A percentile compares a stretch with the other conserved stretches of the same genome.
Conservation (phyloP, 1,140 invertebrate species). For the Lutraria rhynchaena region DNA sequence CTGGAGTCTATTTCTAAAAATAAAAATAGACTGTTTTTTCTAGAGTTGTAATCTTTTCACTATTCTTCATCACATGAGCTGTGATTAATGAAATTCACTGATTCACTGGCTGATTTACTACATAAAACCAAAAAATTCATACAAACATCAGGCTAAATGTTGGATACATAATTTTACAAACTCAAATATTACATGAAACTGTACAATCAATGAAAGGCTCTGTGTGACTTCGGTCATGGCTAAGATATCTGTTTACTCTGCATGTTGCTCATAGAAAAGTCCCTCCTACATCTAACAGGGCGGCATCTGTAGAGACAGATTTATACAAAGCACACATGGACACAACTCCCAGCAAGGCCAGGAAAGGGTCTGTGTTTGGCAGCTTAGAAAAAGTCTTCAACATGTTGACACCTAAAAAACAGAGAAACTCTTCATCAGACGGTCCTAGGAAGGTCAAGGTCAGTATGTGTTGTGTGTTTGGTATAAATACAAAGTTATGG, state of each 20-base stretch:
- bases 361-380: constrained; percentile 84
- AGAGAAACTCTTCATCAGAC: constrained; percentile 77
- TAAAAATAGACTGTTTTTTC: too few relatives aligned
- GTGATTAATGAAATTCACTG: too few relatives aligned
- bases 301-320: constrained; percentile 81
- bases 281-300: constrained; percentile 65
- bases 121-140: too few relatives aligned
- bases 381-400: constrained; percentile 88
- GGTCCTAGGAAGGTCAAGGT: constrained; percentile 82
- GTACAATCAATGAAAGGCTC: constrained; percentile 1
- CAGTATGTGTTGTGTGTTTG: constrained; percentile 32
- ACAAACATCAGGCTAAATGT: too few relatives aligned
- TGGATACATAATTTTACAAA: too few relatives aligned
- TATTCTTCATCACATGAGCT: too few relatives aligned
- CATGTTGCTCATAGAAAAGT: constrained; percentile 33
- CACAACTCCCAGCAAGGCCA: constrained; percentile 81
- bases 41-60: too few relatives aligned
- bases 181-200: too few relatives aligned
- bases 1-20: too few relatives aligned
- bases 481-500: too few relatives aligned
- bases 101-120: too few relatives aligned
- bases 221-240: constrained; percentile 51
- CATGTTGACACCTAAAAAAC: constrained; percentile 88
- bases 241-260: constrained; percentile 15
- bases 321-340: constrained; percentile 74